phyloP scores from a whole-genome alignment of 2,888 invertebrate species.

The Epirrhoe alternata region DNA sequence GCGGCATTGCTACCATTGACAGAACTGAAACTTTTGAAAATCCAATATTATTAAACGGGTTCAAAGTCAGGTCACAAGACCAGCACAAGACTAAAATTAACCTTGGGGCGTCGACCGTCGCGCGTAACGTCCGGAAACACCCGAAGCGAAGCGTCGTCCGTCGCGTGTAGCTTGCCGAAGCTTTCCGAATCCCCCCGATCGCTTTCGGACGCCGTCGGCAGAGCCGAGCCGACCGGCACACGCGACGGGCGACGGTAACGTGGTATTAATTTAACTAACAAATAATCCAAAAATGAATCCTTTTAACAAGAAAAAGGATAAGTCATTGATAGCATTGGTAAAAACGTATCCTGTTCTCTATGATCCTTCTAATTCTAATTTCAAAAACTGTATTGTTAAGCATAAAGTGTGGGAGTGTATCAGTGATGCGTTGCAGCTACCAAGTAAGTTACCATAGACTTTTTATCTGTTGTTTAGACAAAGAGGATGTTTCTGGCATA shows the following conservation, averaged over 20 bases:
- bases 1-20: no score
- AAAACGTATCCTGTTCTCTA: slow-evolving; percentile 35
- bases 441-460: slow-evolving; percentile 23
- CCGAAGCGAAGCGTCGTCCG: not conserved
- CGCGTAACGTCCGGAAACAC: slow-evolving; percentile 19
- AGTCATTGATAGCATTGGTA: slow-evolving; percentile 31
- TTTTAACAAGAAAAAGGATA: slow-evolving; percentile 33
- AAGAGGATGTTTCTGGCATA: not conserved
- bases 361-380: slow-evolving; percentile 27
- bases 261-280: not conserved
- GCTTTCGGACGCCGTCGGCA: slow-evolving; percentile 22
- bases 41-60: not conserved
- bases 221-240: slow-evolving; percentile 14
- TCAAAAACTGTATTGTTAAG: slow-evolving; percentile 31
- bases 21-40: no score
- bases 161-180: not conserved
- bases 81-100: not conserved
- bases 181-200: slow-evolving; percentile 18
- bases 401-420: slow-evolving; percentile 38
- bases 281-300: slow-evolving; percentile 18
- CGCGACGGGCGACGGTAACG: slow-evolving; percentile 22
- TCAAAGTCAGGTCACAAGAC: slow-evolving; percentile 2
- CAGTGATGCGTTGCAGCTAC: slow-evolving; percentile 23
- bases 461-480: not conserved
- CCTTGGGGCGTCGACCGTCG: slow-evolving; percentile 21